phyloP scores from a whole-genome alignment of 2,888 invertebrate species.

The Mesochorus sp. region DNA sequence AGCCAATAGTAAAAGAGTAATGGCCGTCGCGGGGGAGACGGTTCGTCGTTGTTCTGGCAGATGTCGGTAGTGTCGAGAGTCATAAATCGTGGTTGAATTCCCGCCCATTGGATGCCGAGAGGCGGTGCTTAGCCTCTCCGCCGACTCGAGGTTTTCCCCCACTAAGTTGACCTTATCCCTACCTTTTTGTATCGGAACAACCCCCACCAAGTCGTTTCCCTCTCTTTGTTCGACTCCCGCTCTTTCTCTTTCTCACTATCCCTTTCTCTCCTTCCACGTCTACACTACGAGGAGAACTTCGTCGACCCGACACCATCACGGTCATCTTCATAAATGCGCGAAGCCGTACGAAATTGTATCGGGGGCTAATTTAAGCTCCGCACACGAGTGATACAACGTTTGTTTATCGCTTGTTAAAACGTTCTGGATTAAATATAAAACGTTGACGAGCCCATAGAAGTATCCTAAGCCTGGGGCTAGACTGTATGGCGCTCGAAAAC shows the following conservation, averaged over 20 bases:
- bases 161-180: conserved; percentile 35
- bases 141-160: conserved; percentile 81
- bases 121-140: conserved; percentile 83
- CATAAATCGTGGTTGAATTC: conserved; percentile 82
- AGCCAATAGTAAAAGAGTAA: conserved; percentile 85
- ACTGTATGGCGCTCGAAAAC: conserved; percentile 79
- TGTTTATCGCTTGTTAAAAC: conserved; percentile 82
- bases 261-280: conserved; percentile 2
- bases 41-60: conserved; percentile 83
- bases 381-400: conserved; percentile 80
- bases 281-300: conserved; percentile 58
- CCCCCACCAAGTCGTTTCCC: conserved; percentile 61
- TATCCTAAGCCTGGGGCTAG: conserved; percentile 72
- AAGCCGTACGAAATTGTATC: conserved; percentile 80
- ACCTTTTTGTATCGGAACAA: conserved; percentile 55
- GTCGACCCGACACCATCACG: conserved; percentile 71
- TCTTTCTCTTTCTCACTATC: conserved; percentile 31
- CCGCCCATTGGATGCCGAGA: conserved; percentile 84
- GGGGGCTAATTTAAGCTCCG: conserved; percentile 81
- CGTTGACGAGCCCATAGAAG: conserved; percentile 74
- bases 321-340: conserved; percentile 79
- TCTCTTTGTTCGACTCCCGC: not conserved
- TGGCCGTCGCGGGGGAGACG: conserved; percentile 83
- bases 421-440: conserved; percentile 82
- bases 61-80: conserved; percentile 81